Conservation (phyloP, 1,140 invertebrate genomes). For the Anadara kagoshimensis region DNA sequence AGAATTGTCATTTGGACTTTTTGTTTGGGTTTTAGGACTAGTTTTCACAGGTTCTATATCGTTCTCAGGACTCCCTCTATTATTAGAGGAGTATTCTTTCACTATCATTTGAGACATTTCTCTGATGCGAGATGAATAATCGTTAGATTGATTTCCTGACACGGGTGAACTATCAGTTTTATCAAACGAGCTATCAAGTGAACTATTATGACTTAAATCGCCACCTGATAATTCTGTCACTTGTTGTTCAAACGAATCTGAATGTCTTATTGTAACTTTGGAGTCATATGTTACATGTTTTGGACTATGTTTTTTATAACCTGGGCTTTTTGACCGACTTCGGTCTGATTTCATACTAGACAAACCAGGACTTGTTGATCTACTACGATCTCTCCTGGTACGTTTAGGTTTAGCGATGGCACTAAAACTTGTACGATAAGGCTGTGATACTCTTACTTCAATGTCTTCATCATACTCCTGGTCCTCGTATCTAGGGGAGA, state of each 20-base stretch:
- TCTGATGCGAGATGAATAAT: slow-evolving; percentile 51
- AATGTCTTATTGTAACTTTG: slow-evolving; percentile 56
- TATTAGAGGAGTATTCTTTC: slow-evolving; percentile 38
- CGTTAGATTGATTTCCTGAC: slow-evolving; percentile 12
- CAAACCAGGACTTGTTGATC: slow-evolving; percentile 49
- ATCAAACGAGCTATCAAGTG: slow-evolving; percentile 18
- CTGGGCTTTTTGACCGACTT: slow-evolving; percentile 31
- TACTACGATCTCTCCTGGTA: slow-evolving; percentile 43
- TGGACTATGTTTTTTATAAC: slow-evolving; percentile 42
- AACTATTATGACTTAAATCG: slow-evolving; percentile 11
- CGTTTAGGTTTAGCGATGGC: slow-evolving; percentile 51
- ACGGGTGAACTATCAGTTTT: not conserved
- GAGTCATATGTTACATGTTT: slow-evolving; percentile 62
- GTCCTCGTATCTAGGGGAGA: not conserved
- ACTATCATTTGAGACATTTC: slow-evolving; percentile 57
- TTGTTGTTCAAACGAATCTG: slow-evolving; percentile 55
- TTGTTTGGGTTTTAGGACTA: not conserved
- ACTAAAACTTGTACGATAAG: slow-evolving; percentile 62
- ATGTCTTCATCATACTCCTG: slow-evolving; percentile 46
- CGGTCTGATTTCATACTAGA: slow-evolving; percentile 41
- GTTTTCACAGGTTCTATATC: slow-evolving; percentile 14
- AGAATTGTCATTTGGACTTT: slow-evolving; percentile 15
- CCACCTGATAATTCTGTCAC: slow-evolving; percentile 45
- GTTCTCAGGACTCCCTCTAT: slow-evolving; percentile 6
- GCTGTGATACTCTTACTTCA: slow-evolving; percentile 54